These are phyloP conservation scores for Mycalesis mineus DNA, from an alignment of 2,888 invertebrate genomes.

Conservation along the genomic window DNA sequence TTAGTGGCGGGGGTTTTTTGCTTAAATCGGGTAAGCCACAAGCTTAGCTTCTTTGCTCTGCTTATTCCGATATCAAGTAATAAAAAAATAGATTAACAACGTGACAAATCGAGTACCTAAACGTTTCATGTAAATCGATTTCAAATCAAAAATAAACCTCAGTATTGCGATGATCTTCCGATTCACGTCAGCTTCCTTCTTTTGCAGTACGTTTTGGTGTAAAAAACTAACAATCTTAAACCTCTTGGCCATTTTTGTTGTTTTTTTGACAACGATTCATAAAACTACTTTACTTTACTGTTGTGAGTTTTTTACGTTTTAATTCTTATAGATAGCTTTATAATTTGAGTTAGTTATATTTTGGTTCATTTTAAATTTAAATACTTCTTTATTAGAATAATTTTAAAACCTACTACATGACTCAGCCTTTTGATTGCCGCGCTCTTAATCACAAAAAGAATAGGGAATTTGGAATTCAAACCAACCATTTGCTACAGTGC, in stretches of 20 bases:
- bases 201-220: background rate
- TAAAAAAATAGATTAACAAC: background rate
- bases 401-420: too few species aligned
- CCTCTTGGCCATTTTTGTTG: background rate
- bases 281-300: background rate
- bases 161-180: background rate
- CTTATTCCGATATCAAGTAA: background rate
- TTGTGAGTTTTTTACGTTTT: background rate
- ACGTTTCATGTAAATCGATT: background rate
- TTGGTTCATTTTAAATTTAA: constrained; percentile 8
- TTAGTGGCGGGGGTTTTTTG: too few species aligned
- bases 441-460: too few species aligned
- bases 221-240: background rate
- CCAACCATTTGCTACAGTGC: too few species aligned
- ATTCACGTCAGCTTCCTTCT: background rate
- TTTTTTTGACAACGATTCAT: background rate
- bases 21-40: too few species aligned
- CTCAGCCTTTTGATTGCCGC: too few species aligned
- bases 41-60: too few species aligned
- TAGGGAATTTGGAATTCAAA: too few species aligned
- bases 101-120: background rate
- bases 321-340: background rate
- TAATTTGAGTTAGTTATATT: too few species aligned
- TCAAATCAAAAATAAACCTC: background rate
- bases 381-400: too few species aligned